A percentile compares a stretch with the other conserved stretches of the same genome.
Evolutionary conservation across 2,888 invertebrate species (phyloP).

Genomic region (Ceratothoa steindachneri): DNA sequence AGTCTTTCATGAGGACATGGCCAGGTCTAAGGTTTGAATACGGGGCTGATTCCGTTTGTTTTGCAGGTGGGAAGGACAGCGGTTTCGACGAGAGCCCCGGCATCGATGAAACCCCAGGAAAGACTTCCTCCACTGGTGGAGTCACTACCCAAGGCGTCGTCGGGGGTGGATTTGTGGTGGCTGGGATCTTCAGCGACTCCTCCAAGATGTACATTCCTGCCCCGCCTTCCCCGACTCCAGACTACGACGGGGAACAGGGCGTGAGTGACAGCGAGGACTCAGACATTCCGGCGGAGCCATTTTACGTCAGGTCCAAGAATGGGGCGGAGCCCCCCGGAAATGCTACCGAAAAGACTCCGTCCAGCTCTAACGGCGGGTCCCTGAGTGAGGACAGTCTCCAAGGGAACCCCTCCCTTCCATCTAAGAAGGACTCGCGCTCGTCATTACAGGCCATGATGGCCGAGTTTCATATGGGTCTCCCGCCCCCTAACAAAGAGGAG

Average conservation of each 20-base stretch:
- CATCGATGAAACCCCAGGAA: slow-evolving; percentile 23
- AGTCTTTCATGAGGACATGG: no score
- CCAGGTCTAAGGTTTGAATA: no score
- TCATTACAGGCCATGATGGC: slow-evolving; percentile 45
- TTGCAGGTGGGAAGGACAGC: slow-evolving; percentile 41
- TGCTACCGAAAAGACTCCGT: background rate
- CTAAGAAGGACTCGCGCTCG: slow-evolving; percentile 21
- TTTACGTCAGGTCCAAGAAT: slow-evolving; percentile 21
- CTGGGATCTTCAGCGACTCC: slow-evolving; percentile 41
- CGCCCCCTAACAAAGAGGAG: slow-evolving; percentile 24
- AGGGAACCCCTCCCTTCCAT: slow-evolving; percentile 11
- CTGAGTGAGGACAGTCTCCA: slow-evolving; percentile 31
- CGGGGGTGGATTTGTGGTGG: slow-evolving; percentile 42
- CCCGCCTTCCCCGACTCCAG: slow-evolving; percentile 47
- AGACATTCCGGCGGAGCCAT: slow-evolving; percentile 39
- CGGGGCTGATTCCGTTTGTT: no score
- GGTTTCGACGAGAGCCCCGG: slow-evolving; percentile 41
- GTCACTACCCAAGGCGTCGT: background rate
- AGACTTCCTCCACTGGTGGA: background rate
- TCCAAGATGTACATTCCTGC: slow-evolving; percentile 48
- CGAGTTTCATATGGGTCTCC: slow-evolving; percentile 44
- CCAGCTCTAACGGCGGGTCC: slow-evolving; percentile 16
- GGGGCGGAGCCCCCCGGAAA: background rate
- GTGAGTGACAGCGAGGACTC: slow-evolving; percentile 39
- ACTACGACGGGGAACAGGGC: slow-evolving; percentile 43